Base-by-base conservation (phyloP, 2,888 invertebrate species). In the Catocala fraxini region DNA sequence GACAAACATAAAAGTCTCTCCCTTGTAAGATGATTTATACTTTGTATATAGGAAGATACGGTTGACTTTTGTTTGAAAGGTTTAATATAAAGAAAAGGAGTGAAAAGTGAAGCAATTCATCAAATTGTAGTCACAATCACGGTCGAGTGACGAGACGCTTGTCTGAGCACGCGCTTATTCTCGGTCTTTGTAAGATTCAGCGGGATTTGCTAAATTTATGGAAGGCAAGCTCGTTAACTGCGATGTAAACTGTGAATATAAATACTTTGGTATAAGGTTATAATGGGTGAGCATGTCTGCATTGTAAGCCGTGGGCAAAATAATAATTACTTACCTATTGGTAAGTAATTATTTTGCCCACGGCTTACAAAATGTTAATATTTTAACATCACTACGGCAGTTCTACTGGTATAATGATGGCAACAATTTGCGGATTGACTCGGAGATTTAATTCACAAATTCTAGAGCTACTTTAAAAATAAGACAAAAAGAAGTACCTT, bases 81-180 rank as follows among this genome's bases (percentile, higher is more conserved):
- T 56, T 66, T 68, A 56, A 41, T 68, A 70, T 61, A 56, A 52
- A 71, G 70, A 68, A 70, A 78, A 75, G 77, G 81, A 79, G 77
- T 83, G 82, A 80, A 86, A 83, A 84, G 85, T 82, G 82, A 80
- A 86, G 86, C 79, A 84, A 89, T 89, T 89, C 88, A 89, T 89
- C 89, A 89, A 89, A 89, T 83, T 81, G 85, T 82, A 88, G 87
- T 85, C 88, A 88, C 88, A 89, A 88, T 89, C 88, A 87, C 85
- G 86, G 84, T 74, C 73, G 80, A 83, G 83, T 86, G 88, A 86
- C 84, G 84, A 82, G 81, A 81, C 82, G 83, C 79, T 79, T 84
- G 84, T 85, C 83, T 78, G 78, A 76, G 74, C 69, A 72, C 65
- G 75, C 79, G 82, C 77, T 79, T 79, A 77, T 74, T 74, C 73